Conservation (phyloP, 2,888 invertebrate genomes). For the Nesidiocoris tenuis region DNA sequence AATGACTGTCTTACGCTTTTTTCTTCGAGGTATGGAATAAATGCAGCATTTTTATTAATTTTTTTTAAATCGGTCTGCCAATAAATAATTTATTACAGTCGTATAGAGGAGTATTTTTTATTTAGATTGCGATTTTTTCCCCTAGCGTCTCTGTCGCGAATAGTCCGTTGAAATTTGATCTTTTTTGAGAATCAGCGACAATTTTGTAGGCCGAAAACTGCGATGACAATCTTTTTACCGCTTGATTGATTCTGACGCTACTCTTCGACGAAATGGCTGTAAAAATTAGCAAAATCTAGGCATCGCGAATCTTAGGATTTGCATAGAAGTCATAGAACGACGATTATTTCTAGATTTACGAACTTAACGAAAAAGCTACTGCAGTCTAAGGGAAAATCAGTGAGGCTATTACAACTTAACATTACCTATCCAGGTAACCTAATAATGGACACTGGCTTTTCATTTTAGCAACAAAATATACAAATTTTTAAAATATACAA, state of each 20-base stretch:
- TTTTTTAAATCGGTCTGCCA: too few species aligned
- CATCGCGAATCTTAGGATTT: neutral
- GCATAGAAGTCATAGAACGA: neutral
- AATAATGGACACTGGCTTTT: neutral
- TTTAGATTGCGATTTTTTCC: too few species aligned
- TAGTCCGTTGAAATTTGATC: too few species aligned
- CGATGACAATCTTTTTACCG: neutral
- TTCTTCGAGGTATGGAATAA: neutral
- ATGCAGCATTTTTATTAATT: neutral
- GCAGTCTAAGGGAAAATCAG: neutral
- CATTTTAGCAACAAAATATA: slow-evolving; percentile 32
- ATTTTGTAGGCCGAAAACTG: neutral
- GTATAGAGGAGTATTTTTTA: too few species aligned
- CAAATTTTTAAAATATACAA: slow-evolving; percentile 26
- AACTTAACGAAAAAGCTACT: neutral
- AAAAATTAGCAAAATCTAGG: neutral
- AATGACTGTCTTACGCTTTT: neutral
- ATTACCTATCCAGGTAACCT: neutral
- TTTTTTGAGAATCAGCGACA: too few species aligned
- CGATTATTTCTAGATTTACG: too few species aligned
- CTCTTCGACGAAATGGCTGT: neutral
- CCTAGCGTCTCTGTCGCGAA: too few species aligned
- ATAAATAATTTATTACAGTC: too few species aligned
- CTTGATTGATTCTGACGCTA: neutral
- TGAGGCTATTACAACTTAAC: neutral